Percentiles rank a stretch among this genome's conserved stretches.
Evolutionary conservation across 2,888 invertebrate genomes (phyloP).

Genomic region (Agrochola lota): DNA sequence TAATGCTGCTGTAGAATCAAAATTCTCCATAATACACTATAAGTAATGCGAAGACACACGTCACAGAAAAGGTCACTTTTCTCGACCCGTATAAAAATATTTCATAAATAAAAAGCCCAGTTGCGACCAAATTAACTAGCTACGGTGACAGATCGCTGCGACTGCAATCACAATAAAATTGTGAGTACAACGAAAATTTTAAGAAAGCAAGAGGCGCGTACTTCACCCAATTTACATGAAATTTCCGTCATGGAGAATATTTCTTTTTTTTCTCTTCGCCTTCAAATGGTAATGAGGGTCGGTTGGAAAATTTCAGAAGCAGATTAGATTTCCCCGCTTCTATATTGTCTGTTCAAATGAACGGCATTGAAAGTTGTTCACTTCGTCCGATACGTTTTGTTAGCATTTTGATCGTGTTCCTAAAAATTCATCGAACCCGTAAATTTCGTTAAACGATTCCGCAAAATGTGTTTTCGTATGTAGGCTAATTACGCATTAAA

Average conservation of each 20-base stretch:
- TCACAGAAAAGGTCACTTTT: constrained; percentile 16
- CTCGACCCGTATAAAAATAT: constrained; percentile 49
- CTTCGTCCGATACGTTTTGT: constrained; percentile 63
- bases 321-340: constrained; percentile 82
- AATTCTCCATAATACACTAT: background rate
- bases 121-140: constrained; percentile 72
- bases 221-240: constrained; percentile 87
- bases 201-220: constrained; percentile 80
- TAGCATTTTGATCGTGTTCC: constrained; percentile 48
- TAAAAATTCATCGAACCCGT: constrained; percentile 50
- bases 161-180: constrained; percentile 77
- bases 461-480: constrained; percentile 25
- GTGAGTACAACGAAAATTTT: constrained; percentile 76
- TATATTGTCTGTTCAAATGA: constrained; percentile 77
- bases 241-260: constrained; percentile 84
- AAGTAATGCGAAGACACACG: background rate
- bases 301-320: constrained; percentile 83
- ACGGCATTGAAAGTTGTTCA: constrained; percentile 71
- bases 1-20: background rate
- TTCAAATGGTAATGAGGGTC: constrained; percentile 87
- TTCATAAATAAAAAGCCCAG: constrained; percentile 52
- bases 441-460: constrained; percentile 24
- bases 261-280: constrained; percentile 81
- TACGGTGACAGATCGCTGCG: constrained; percentile 70
- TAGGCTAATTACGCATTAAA: constrained; percentile 38